Evolutionary conservation across 1,140 invertebrate species (phyloP).

Genomic region (Drosophila dunni): DNA sequence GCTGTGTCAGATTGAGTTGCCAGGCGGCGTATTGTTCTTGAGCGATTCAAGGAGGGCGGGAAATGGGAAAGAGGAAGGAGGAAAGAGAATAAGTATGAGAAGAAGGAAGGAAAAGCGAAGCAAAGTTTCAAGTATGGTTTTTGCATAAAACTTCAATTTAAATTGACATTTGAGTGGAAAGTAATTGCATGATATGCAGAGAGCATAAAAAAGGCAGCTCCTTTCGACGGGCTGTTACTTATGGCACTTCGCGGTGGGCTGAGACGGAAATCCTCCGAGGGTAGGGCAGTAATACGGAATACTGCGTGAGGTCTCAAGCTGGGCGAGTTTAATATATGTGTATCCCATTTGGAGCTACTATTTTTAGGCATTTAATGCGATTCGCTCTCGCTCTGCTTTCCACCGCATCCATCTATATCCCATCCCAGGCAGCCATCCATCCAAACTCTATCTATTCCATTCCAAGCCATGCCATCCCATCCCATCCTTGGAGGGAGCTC

Average conservation of each 20-base stretch:
- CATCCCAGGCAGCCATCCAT: slow-evolving; percentile 17
- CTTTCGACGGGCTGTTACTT: slow-evolving; percentile 49
- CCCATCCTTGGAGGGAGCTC: slow-evolving; percentile 46
- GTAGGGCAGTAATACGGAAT: not conserved
- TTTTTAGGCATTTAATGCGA: slow-evolving; percentile 77
- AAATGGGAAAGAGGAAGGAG: not conserved
- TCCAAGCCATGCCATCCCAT: slow-evolving; percentile 10
- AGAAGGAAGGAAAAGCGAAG: slow-evolving; percentile 33
- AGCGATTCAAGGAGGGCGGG: slow-evolving; percentile 6
- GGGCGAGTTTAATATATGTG: slow-evolving; percentile 75
- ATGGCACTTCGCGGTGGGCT: slow-evolving; percentile 6
- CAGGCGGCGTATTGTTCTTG: slow-evolving; percentile 53
- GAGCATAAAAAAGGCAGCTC: slow-evolving; percentile 73
- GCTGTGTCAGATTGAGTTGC: slow-evolving; percentile 52
- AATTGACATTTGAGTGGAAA: slow-evolving; percentile 83
- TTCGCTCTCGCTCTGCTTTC: slow-evolving; percentile 31
- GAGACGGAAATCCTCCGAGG: not conserved
- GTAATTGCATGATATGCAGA: slow-evolving; percentile 80
- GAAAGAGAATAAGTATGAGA: not conserved
- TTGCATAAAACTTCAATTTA: slow-evolving; percentile 83
- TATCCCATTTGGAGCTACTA: slow-evolving; percentile 40
- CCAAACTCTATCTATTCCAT: slow-evolving; percentile 37
- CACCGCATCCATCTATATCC: not conserved
- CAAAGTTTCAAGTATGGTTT: slow-evolving; percentile 78
- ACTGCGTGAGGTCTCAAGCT: not conserved